Evolutionary conservation across 2,113 vertebrate genomes (phyloP).

Genomic region (Cynocephalus volans): DNA sequence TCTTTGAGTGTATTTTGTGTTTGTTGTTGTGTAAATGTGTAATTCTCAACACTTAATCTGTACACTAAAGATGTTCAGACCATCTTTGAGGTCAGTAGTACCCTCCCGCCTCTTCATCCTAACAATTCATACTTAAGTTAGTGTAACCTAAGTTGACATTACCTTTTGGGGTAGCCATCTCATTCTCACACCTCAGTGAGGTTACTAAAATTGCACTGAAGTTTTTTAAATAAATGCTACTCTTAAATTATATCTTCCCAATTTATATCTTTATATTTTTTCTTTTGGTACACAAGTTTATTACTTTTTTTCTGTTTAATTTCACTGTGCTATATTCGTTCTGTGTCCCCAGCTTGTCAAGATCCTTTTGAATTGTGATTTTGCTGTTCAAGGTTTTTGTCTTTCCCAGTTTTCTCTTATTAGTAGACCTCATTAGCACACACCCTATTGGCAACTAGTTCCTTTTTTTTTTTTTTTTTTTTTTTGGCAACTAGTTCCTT

Average conservation of each 20-base stretch:
- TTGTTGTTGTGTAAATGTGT: conserved; percentile 30
- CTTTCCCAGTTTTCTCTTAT: not conserved
- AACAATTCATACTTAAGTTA: conserved; percentile 9
- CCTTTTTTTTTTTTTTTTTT: too few relatives aligned
- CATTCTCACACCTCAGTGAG: not conserved
- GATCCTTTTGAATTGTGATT: conserved; percentile 22
- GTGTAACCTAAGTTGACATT: conserved; percentile 2
- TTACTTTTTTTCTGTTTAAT: not conserved
- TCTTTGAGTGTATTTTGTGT: conserved; percentile 35
- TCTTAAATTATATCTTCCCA: not conserved
- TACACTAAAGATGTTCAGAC: not conserved
- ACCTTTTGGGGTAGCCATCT: not conserved
- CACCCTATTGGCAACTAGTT: not conserved
- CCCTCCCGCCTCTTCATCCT: not conserved
- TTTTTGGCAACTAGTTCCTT: not conserved
- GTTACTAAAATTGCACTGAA: conserved; percentile 19
- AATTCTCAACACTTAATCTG: conserved; percentile 27
- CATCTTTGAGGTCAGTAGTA: not conserved
- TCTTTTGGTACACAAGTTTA: not conserved
- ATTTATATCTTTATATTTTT: not conserved
- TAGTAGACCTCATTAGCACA: conserved; percentile 5
- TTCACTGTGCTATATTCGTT: conserved; percentile 41
- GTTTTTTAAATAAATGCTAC: not conserved
- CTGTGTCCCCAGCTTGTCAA: not conserved
- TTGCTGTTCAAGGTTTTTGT: conserved; percentile 42